Base-by-base conservation (phyloP, 2,113 vertebrate species). In the Butorides virescens region DNA sequence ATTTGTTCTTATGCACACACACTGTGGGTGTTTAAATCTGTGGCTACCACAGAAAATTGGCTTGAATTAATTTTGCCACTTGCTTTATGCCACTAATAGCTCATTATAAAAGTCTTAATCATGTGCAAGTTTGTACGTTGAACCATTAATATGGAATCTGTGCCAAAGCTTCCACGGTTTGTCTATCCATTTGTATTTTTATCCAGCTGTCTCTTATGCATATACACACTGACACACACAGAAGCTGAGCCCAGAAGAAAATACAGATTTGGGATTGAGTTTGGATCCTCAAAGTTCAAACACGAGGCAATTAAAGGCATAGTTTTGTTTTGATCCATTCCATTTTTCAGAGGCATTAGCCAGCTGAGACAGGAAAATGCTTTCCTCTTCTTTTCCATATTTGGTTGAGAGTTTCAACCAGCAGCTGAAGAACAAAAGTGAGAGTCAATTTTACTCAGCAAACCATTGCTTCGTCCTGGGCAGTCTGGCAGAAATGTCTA, bases 311-410 rank as follows among this genome's bases (percentile, higher is more conserved):
- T 89, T 83, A 58, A 79, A 88, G 29, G 29, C 0, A 0, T 10
- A 70, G 30, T 84, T 92, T 76, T 62, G 21, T 92, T 95, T 96
- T 91, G 25, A 58, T 61, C 56, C 55, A 23, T 83, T 92, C 36
- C 50, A 30, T 92, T 93, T 96, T 89, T 85, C 66, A 68, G 68
- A 68, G 13, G 44, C 36, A 65, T 72, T 74, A 78, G 68, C 56
- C 76, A 88, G 34, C 61, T 72, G 83, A 39, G 75, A 71, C 16
- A 86, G 87, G 37, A 77, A 92, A 91, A 91, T 39, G 7, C 34
- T 77, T 91, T 89, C 39, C 21, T 92, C 36, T 70, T 68, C 52
- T 90, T 87, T 95, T 70, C 91, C 73, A 80, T 94, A 91, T 92
- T 91, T 96, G 65, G 83, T 59, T 81, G 83, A 78, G 36, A 70